A percentile compares a stretch with the other conserved stretches of the same genome.
phyloP scores from a whole-genome alignment of 2,113 vertebrate species.

The Ceyx cyanopectus region DNA sequence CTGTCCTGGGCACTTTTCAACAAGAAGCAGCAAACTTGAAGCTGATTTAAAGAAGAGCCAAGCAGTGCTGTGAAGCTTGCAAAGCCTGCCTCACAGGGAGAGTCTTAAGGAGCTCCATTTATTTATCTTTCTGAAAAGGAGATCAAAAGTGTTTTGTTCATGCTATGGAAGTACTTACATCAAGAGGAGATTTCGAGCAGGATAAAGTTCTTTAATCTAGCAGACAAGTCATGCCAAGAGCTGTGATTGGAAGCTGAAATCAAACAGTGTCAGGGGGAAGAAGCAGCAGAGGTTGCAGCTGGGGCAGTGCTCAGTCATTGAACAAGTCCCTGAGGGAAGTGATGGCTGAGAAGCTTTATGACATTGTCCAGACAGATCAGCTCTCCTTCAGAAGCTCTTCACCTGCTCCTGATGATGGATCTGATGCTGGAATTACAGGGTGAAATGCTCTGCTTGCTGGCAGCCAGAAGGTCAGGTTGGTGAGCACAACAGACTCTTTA shows the following conservation, averaged over 20 bases:
- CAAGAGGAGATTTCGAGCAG: constrained; percentile 46
- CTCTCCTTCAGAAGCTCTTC: not conserved
- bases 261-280: constrained; percentile 45
- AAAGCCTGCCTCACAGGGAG: constrained; percentile 27
- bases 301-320: not conserved
- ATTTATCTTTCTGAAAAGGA: constrained; percentile 55
- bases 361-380: not conserved
- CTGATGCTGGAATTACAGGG: not conserved
- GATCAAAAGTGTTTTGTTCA: constrained; percentile 59
- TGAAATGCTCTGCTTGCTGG: not conserved
- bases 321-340: not conserved
- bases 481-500: not conserved
- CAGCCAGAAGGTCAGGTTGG: not conserved
- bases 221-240: constrained; percentile 25
- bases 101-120: constrained; percentile 52
- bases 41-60: constrained; percentile 31
- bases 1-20: constrained; percentile 15
- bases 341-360: not conserved
- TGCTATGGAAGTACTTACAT: constrained; percentile 48
- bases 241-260: constrained; percentile 32
- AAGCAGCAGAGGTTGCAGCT: constrained; percentile 6
- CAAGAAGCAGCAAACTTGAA: constrained; percentile 8
- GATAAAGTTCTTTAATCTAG: constrained; percentile 49
- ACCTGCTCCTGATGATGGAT: not conserved
- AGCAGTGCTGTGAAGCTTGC: constrained; percentile 9